Percentiles rank a stretch among this genome's conserved stretches.
phyloP scores from a whole-genome alignment of 1,140 invertebrate genomes.

The Polyergus mexicanus region DNA sequence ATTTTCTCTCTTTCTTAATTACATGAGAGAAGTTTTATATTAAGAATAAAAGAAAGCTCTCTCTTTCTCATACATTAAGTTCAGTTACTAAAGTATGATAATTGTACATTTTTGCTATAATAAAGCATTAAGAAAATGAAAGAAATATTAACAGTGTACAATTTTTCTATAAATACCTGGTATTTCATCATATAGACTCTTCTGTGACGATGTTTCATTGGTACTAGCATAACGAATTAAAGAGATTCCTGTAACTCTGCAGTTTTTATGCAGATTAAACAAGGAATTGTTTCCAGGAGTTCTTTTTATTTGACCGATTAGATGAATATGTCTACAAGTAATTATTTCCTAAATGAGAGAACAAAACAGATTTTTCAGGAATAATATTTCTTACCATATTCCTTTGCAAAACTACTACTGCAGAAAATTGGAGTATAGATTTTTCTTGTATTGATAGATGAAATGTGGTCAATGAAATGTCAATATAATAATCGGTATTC shows the following conservation, averaged over 20 bases:
- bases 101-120: background rate
- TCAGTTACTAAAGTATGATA: background rate
- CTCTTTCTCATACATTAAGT: background rate
- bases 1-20: background rate
- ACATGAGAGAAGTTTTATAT: conserved; percentile 3
- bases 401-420: background rate
- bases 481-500: no score
- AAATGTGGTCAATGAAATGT: background rate
- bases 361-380: background rate
- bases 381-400: background rate
- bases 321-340: conserved; percentile 52
- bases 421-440: background rate
- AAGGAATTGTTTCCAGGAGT: conserved; percentile 2
- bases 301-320: conserved; percentile 5
- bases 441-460: background rate
- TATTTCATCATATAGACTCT: conserved; percentile 51
- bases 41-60: background rate
- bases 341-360: conserved; percentile 48
- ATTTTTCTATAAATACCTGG: conserved; percentile 54
- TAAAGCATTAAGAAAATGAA: background rate
- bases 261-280: conserved; percentile 6
- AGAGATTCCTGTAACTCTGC: conserved; percentile 29
- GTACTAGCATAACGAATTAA: conserved; percentile 64
- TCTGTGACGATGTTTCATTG: background rate
- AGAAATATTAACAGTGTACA: background rate